These are phyloP conservation scores for Alloscopus bannaensis DNA, from an alignment of 2,888 invertebrate genomes.

Conservation along the genomic window DNA sequence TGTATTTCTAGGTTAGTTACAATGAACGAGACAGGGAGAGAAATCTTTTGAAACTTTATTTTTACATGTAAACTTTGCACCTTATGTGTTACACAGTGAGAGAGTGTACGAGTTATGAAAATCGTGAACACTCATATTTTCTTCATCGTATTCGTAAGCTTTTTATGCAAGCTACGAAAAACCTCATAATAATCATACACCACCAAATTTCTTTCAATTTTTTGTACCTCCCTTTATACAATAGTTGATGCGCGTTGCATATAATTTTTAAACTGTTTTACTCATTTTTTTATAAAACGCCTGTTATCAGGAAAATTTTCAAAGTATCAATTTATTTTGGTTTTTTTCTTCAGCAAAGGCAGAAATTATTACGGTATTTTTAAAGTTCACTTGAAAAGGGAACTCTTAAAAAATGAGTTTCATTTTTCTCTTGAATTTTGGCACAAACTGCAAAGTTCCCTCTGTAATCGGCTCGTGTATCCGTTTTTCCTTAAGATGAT, in stretches of 20 bases:
- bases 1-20: no score
- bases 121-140: no score
- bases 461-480: neutral
- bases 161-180: neutral
- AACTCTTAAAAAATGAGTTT: no score
- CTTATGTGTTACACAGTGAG: neutral
- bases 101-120: neutral
- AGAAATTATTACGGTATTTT: no score
- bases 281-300: no score
- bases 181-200: neutral
- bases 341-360: no score
- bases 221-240: neutral
- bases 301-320: no score
- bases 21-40: neutral
- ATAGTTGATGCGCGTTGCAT: no score
- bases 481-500: neutral
- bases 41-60: neutral
- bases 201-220: neutral
- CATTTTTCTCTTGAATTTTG: neutral
- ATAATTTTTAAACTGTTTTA: no score
- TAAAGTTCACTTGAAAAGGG: no score
- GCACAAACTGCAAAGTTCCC: neutral
- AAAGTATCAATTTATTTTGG: no score
- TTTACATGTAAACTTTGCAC: neutral
- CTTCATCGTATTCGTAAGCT: neutral